Conservation (phyloP, 1,140 invertebrate species). For the Sitodiplosis mosellana region DNA sequence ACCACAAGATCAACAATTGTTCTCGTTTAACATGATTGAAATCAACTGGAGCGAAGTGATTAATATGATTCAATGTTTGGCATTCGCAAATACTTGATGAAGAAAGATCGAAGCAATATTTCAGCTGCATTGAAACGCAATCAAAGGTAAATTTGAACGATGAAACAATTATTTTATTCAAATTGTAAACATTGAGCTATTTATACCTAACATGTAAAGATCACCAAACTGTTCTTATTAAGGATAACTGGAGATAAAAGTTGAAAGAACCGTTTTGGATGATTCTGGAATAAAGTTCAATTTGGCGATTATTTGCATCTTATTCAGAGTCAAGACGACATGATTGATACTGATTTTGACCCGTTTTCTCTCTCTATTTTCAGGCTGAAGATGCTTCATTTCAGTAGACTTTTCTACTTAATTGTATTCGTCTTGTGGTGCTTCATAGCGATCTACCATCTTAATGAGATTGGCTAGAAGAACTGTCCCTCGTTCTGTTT, state of each 20-base stretch:
- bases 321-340: too few species aligned
- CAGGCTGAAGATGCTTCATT: constrained; percentile 21
- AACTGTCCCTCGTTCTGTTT: too few species aligned
- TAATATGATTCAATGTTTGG: constrained; percentile 40
- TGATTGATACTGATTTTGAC: too few species aligned
- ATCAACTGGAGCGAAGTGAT: constrained; percentile 47
- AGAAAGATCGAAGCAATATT: constrained; percentile 46
- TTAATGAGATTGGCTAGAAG: too few species aligned
- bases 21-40: constrained; percentile 46
- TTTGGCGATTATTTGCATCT: not conserved
- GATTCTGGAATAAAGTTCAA: too few species aligned
- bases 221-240: not conserved
- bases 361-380: not conserved
- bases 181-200: too few species aligned
- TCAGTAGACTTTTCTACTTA: too few species aligned
- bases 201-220: not conserved
- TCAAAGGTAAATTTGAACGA: constrained; percentile 27
- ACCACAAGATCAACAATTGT: constrained; percentile 38
- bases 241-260: too few species aligned
- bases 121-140: constrained; percentile 35
- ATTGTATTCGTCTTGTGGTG: too few species aligned
- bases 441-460: too few species aligned
- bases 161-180: not conserved
- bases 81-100: constrained; percentile 45
- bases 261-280: too few species aligned